phyloP scores from a whole-genome alignment of 1,140 invertebrate genomes.

The Atta cephalotes region DNA sequence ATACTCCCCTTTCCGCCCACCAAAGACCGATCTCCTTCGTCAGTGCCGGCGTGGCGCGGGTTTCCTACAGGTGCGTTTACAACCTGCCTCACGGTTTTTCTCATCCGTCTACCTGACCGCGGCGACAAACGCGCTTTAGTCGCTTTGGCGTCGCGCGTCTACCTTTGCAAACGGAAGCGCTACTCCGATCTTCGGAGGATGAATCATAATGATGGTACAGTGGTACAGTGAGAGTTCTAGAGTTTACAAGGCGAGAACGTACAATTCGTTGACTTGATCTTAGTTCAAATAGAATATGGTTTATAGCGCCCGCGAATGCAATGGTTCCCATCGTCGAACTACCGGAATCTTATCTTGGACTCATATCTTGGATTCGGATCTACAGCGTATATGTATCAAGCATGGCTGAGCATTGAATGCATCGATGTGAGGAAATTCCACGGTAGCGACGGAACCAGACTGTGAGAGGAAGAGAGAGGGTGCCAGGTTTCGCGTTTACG shows the following conservation, averaged over 20 bases:
- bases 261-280: neutral
- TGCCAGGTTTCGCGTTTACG: conserved; percentile 70
- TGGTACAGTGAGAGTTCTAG: neutral
- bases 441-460: conserved; percentile 2
- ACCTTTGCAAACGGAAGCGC: neutral
- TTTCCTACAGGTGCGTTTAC: conserved; percentile 72
- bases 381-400: too few relatives aligned
- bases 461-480: conserved; percentile 37
- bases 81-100: conserved; percentile 71
- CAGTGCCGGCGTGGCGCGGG: conserved; percentile 77
- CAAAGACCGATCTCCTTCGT: conserved; percentile 73
- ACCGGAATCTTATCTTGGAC: neutral
- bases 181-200: neutral
- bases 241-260: neutral
- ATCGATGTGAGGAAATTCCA: conserved; percentile 42
- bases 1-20: conserved; percentile 73
- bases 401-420: neutral
- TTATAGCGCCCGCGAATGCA: too few relatives aligned
- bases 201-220: neutral
- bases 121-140: conserved; percentile 5
- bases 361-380: neutral
- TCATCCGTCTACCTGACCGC: conserved; percentile 33
- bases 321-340: neutral
- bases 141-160: neutral
- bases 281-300: neutral